A percentile compares a stretch with the other conserved stretches of the same genome.
These are phyloP conservation scores for Trissolcus basalis DNA, from an alignment of 1,140 invertebrate species.

Conservation along the genomic window DNA sequence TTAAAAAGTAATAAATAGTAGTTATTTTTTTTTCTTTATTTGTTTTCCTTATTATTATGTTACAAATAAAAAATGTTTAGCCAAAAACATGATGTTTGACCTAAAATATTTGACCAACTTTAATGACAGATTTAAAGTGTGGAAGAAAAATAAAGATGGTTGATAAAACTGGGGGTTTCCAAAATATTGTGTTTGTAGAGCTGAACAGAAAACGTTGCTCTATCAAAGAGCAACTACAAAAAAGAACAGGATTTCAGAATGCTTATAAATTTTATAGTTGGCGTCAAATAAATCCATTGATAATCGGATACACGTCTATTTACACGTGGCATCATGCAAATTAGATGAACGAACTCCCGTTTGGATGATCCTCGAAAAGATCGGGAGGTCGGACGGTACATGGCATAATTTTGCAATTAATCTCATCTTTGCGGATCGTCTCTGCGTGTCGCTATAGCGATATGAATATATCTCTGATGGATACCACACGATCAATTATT, in stretches of 20 bases:
- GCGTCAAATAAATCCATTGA: conserved; percentile 62
- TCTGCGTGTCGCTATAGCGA: conserved; percentile 36
- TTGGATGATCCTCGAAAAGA: conserved; percentile 56
- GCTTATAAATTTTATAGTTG: conserved; percentile 33
- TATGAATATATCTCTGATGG: conserved; percentile 52
- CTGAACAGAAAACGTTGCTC: too few relatives aligned
- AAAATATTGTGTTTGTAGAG: too few relatives aligned
- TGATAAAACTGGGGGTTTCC: too few relatives aligned
- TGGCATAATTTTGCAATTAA: conserved; percentile 73
- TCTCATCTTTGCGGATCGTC: conserved; percentile 60
- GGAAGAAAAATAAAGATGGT: conserved; percentile 16
- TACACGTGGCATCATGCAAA: conserved; percentile 69
- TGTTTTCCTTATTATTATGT: too few relatives aligned
- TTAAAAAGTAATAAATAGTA: too few relatives aligned
- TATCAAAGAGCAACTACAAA: conserved; percentile 28
- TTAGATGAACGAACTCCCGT: conserved; percentile 58
- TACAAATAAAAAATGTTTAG: too few relatives aligned
- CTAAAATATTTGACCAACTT: too few relatives aligned
- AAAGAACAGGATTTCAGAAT: conserved; percentile 24
- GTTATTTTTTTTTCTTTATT: too few relatives aligned
- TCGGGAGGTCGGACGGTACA: conserved; percentile 51
- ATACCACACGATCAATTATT: conserved; percentile 53
- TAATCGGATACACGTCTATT: conserved; percentile 61
- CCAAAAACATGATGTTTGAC: too few relatives aligned
- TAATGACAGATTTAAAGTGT: background rate